Conservation (phyloP, 2,888 invertebrate species). For the Troilus luridus region DNA sequence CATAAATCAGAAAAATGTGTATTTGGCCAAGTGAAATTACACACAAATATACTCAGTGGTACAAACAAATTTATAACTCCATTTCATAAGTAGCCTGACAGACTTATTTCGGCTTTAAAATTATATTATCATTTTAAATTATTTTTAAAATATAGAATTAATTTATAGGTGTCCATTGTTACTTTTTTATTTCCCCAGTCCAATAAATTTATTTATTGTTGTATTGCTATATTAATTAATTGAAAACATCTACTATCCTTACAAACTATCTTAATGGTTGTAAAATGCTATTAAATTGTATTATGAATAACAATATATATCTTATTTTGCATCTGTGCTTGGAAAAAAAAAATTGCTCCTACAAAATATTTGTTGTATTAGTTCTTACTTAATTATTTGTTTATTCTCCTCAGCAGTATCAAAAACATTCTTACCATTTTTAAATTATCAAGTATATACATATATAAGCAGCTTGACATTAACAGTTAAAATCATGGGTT, state of each 20-base stretch:
- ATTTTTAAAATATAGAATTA: neutral
- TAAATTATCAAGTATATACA: neutral
- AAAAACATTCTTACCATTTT: neutral
- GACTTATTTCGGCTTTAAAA: neutral
- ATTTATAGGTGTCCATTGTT: neutral
- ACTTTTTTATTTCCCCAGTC: neutral
- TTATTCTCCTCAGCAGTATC: neutral
- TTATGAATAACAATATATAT: neutral
- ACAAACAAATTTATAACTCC: too few relatives aligned
- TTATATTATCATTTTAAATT: neutral
- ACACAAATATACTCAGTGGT: too few relatives aligned
- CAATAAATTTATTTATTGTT: neutral
- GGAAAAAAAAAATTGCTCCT: neutral
- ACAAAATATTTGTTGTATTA: too few relatives aligned
- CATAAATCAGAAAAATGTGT: too few relatives aligned
- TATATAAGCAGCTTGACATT: neutral
- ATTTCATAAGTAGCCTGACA: too few relatives aligned
- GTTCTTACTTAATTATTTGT: neutral
- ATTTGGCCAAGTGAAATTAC: too few relatives aligned
- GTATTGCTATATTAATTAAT: neutral
- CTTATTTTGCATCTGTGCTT: neutral
- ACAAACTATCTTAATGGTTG: too few relatives aligned
- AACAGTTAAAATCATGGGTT: neutral
- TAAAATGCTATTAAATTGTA: neutral
- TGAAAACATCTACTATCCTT: neutral